Conservation (phyloP, 2,797 vertebrate species). For the Myiotriccus ornatus region DNA sequence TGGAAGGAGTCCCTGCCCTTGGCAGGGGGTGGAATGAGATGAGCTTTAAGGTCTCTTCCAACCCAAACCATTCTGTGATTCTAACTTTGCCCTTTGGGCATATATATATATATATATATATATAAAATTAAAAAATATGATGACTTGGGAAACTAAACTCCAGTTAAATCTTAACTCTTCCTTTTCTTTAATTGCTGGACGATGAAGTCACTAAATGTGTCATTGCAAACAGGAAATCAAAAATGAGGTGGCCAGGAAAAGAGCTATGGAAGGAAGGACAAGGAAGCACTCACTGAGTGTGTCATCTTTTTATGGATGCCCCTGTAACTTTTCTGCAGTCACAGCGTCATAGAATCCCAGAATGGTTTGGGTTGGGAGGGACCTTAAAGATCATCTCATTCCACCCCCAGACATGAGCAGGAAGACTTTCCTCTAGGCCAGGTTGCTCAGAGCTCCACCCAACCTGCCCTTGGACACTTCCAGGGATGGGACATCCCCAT, state of each 20-base stretch:
- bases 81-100: neutral
- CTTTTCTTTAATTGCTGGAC: neutral
- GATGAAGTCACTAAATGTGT: neutral
- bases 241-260: neutral
- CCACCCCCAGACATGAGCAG: neutral
- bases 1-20: neutral
- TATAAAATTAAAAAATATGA: too few species aligned
- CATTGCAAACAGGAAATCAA: neutral
- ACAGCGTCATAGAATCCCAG: neutral
- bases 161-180: neutral
- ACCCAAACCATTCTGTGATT: neutral
- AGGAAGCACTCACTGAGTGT: neutral
- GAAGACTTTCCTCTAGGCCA: neutral
- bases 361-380: neutral
- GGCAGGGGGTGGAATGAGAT: neutral
- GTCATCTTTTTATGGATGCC: neutral
- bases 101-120: too few species aligned
- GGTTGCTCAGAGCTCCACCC: neutral
- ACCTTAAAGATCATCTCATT: neutral
- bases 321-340: neutral
- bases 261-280: neutral
- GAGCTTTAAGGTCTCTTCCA: neutral
- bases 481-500: too few species aligned
- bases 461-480: too few species aligned
- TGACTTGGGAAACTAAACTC: neutral